Conservation (phyloP, 1,140 invertebrate species). For the Diorhabda carinulata region DNA sequence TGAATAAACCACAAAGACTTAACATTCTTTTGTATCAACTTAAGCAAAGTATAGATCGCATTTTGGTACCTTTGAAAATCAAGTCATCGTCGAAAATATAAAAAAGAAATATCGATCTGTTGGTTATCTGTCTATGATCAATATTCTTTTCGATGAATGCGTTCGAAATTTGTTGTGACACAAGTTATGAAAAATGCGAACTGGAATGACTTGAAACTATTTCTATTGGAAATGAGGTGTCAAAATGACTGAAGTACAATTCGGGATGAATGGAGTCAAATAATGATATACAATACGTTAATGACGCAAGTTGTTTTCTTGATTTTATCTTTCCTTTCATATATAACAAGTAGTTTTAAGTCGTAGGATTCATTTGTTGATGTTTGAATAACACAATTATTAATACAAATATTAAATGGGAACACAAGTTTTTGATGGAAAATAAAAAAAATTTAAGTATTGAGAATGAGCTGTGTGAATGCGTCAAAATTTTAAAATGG, state of each 20-base stretch:
- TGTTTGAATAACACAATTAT: neutral
- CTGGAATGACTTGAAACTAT: conserved; percentile 32
- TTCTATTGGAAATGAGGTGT: conserved; percentile 26
- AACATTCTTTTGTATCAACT: neutral
- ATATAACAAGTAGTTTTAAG: neutral
- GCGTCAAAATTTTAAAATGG: too few species aligned
- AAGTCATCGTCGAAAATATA: neutral
- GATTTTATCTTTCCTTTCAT: neutral
- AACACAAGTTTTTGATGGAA: too few species aligned
- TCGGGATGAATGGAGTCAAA: neutral
- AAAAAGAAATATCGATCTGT: neutral
- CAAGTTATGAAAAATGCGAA: conserved; percentile 36
- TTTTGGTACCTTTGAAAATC: neutral
- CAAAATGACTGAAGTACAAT: conserved; percentile 28
- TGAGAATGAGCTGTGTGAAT: too few species aligned
- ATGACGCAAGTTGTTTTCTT: neutral
- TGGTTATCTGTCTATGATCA: conserved; percentile 26
- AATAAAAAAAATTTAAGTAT: too few species aligned
- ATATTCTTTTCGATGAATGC: conserved; percentile 33
- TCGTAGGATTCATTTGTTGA: neutral
- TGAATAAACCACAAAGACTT: too few species aligned
- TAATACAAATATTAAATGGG: too few species aligned
- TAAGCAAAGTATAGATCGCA: neutral
- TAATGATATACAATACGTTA: neutral
- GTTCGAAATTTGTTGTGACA: conserved; percentile 36